Base-by-base conservation (phyloP, 30 jellyfish, hydroid and myxozoan species). In the Turritopsis rubra region DNA sequence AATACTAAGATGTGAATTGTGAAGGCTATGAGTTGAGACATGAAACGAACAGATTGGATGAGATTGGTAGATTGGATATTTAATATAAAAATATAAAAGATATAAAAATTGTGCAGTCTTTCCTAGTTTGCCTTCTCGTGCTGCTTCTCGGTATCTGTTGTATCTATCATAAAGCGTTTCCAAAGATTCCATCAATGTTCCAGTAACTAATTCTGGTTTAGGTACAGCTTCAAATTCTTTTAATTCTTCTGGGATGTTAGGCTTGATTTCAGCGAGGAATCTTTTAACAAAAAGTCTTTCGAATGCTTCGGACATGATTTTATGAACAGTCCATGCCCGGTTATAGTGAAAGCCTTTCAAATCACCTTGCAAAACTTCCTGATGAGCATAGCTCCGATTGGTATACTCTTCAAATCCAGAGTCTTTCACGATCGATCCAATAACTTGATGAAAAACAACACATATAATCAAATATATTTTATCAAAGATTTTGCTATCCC, bases 311-410 rank as follows among this genome's bases (percentile, higher is more conserved):
- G 8, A 30, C 17, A 53, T 29, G 23, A 75, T 53, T 71, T 68
- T 25, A 72, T 85, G 93, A 52, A 76, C 79, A 73, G 52, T 76
- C 88, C 93, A 79, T 66, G 89, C 29, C 21, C 84, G 88, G 28
- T 66, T 85, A 68, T 79, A 85, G 76, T 85, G 93, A 23, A 78
- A 31, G 13, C 93, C 93, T 25, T 84, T 83, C n/a, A 79, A 85
- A 19, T 73, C 87, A 74, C 81, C 91, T 30, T 73, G 28, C 29
- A 24, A 75, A n/a, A n/a, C n/a, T n/a, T n/a, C n/a, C n/a, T n/a
- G n/a, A n/a, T n/a, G n/a, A n/a, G n/a, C n/a, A n/a, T n/a, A n/a
- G 16, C 79, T 75, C 23, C 78, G 82, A 78, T 7, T 3, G 8
- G 29, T 18, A n/a, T 31, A 84, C 53, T 84, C 83, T 65, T 75